Conservation (phyloP, 2,797 vertebrate species). For the Orientallactaga sibirica region DNA sequence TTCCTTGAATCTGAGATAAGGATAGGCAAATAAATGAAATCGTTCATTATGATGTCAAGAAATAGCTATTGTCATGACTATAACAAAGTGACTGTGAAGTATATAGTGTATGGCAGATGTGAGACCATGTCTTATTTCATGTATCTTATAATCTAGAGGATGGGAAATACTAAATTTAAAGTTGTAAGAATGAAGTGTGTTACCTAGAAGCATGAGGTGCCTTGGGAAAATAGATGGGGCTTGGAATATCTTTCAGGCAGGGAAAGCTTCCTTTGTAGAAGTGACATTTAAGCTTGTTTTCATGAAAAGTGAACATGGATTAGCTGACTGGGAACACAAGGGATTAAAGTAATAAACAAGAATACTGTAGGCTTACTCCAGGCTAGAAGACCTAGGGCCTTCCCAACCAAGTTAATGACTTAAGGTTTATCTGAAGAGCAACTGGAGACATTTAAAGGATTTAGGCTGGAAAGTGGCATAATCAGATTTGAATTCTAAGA, state of each 20-base stretch:
- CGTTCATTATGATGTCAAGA: not conserved
- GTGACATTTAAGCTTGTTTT: not conserved
- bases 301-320: not conserved
- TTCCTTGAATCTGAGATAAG: conserved; percentile 32
- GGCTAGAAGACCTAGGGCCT: not conserved
- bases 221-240: not conserved
- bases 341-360: not conserved
- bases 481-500: conserved; percentile 48
- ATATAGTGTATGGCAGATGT: not conserved
- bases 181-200: not conserved
- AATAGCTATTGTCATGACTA: not conserved
- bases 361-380: not conserved
- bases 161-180: conserved; percentile 2
- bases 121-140: not conserved
- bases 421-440: not conserved
- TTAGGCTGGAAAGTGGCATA: not conserved
- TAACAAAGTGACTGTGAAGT: not conserved
- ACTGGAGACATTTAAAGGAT: conserved; percentile 27
- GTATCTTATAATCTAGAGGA: not conserved
- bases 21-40: not conserved
- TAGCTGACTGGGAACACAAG: not conserved
- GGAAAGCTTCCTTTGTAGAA: not conserved
- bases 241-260: not conserved
- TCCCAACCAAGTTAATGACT: not conserved
- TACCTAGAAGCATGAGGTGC: not conserved